Evolutionary conservation across 2,888 invertebrate genomes (phyloP).

Genomic region (Parthenolecanium corni): DNA sequence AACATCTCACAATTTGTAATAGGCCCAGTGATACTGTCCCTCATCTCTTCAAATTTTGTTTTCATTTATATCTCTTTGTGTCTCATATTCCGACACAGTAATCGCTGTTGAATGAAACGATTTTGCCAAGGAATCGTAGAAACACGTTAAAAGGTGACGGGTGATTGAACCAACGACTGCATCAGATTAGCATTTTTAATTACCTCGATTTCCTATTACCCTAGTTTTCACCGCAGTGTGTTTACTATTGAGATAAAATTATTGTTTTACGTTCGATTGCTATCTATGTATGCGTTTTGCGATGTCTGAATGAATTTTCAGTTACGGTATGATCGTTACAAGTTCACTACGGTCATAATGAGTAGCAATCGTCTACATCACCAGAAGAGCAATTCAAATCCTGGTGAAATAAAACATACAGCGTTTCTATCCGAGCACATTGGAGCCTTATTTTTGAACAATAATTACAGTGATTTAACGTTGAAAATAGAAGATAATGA

Average conservation of each 20-base stretch:
- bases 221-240: slow-evolving; percentile 4
- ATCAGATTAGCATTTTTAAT: slow-evolving; percentile 11
- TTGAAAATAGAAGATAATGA: slow-evolving; percentile 66
- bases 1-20: too few relatives aligned
- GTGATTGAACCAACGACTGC: not conserved
- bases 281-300: not conserved
- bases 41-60: too few relatives aligned
- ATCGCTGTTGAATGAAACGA: too few relatives aligned
- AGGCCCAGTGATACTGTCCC: too few relatives aligned
- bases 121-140: too few relatives aligned
- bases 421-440: slow-evolving; percentile 72
- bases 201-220: slow-evolving; percentile 17
- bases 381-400: not conserved
- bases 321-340: not conserved
- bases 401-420: slow-evolving; percentile 50
- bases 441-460: slow-evolving; percentile 69
- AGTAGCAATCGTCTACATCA: slow-evolving; percentile 13
- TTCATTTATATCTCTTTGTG: too few relatives aligned
- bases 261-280: not conserved
- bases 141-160: too few relatives aligned
- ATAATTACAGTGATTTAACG: slow-evolving; percentile 83
- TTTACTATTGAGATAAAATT: slow-evolving; percentile 5
- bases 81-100: too few relatives aligned
- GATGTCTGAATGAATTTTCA: not conserved
- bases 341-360: not conserved